Percentiles rank a stretch among this genome's conserved stretches.
phyloP scores from a whole-genome alignment of 2,888 invertebrate species.

The Stramonita haemastoma region DNA sequence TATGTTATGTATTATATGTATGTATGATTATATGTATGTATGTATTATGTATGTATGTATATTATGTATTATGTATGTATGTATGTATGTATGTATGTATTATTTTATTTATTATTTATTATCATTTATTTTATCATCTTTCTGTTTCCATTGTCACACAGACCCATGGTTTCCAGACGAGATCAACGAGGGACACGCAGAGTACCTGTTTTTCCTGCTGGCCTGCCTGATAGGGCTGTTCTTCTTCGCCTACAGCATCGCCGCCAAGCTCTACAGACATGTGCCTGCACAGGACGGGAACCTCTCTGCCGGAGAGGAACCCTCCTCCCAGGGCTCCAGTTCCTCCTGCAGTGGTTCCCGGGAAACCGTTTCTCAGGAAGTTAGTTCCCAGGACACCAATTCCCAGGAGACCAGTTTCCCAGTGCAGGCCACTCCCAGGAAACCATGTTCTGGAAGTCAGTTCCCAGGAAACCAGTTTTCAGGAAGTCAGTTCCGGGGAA shows the following conservation, averaged over 20 bases:
- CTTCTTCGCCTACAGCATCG: constrained; percentile 49
- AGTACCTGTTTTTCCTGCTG: constrained; percentile 65
- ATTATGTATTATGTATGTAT: too few species aligned
- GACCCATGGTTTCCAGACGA: constrained; percentile 69
- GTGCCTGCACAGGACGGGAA: neutral
- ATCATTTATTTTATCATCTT: neutral
- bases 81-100: neutral
- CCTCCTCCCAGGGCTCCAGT: neutral
- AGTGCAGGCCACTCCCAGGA: neutral
- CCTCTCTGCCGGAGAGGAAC: neutral
- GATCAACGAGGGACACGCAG: constrained; percentile 64
- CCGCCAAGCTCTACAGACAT: constrained; percentile 56
- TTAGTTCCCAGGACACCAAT: neutral
- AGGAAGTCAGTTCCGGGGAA: too few species aligned
- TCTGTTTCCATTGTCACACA: constrained; percentile 39
- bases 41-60: too few species aligned
- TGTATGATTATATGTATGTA: too few species aligned
- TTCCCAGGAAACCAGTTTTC: neutral
- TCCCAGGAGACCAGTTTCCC: neutral
- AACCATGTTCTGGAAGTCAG: neutral
- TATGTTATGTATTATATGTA: too few species aligned
- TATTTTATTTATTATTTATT: neutral
- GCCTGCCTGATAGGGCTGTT: constrained; percentile 57
- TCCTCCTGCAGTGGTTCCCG: neutral
- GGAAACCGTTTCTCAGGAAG: neutral